phyloP scores from a whole-genome alignment of 1,140 invertebrate genomes.

The Macrobrachium rosenbergii region DNA sequence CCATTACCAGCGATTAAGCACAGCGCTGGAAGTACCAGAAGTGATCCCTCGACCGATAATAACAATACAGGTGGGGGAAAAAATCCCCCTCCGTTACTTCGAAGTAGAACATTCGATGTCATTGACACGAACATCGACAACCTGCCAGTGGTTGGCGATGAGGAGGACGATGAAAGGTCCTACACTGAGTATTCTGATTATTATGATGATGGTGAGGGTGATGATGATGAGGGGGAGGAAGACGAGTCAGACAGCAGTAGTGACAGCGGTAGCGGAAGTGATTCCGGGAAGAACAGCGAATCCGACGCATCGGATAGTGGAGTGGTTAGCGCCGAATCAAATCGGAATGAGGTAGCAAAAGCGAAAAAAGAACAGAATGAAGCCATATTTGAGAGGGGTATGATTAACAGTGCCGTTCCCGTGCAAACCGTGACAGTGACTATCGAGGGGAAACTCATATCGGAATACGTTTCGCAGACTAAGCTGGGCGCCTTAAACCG shows the following conservation, averaged over 20 bases:
- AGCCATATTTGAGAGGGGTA: too few relatives aligned
- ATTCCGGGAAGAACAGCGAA: too few relatives aligned
- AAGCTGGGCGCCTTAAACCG: too few relatives aligned
- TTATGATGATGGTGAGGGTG: not conserved
- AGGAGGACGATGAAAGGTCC: not conserved
- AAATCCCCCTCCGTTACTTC: conserved; percentile 40
- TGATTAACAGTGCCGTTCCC: too few relatives aligned
- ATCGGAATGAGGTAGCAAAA: too few relatives aligned
- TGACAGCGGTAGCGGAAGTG: not conserved
- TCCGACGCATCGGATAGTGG: too few relatives aligned
- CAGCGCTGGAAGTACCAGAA: not conserved
- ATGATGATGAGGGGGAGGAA: not conserved
- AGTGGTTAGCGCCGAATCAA: too few relatives aligned
- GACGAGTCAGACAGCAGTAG: not conserved
- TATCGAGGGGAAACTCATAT: too few relatives aligned
- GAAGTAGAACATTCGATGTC: conserved; percentile 51
- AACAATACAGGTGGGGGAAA: not conserved
- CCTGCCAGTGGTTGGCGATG: conserved; percentile 19
- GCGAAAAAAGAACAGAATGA: too few relatives aligned
- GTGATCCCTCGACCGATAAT: conserved; percentile 1
- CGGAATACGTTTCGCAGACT: too few relatives aligned
- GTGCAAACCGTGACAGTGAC: too few relatives aligned
- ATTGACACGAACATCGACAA: conserved; percentile 39
- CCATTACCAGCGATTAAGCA: conserved; percentile 33
- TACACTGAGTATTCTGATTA: not conserved